A percentile compares a stretch with the other conserved stretches of the same genome.
Evolutionary conservation across 2,888 invertebrate genomes (phyloP).

Genomic region (Alsophila aescularia): DNA sequence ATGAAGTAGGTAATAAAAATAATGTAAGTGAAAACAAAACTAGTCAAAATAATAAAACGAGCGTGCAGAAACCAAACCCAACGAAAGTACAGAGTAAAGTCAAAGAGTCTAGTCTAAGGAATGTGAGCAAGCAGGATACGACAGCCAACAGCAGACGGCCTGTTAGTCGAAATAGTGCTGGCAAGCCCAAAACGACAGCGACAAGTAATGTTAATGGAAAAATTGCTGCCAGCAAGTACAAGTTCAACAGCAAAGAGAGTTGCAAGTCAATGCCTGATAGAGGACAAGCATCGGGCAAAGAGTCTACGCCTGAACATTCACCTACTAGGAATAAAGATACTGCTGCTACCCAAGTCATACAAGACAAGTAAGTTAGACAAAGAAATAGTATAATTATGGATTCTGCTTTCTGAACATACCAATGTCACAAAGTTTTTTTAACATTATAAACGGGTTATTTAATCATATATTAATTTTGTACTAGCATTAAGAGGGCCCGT

Average conservation of each 20-base stretch:
- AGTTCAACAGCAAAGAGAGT: conserved; percentile 62
- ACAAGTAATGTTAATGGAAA: conserved; percentile 51
- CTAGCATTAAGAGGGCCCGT: too few relatives aligned
- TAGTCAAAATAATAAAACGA: conserved; percentile 74
- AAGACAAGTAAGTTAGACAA: conserved; percentile 62
- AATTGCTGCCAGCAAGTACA: conserved; percentile 55
- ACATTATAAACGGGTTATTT: too few relatives aligned
- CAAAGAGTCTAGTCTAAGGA: conserved; percentile 80
- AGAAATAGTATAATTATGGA: too few relatives aligned
- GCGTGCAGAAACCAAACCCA: conserved; percentile 69
- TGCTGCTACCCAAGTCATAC: conserved; percentile 41
- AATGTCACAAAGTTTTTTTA: too few relatives aligned
- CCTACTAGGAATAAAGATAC: conserved; percentile 72
- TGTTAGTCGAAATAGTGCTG: conserved; percentile 63
- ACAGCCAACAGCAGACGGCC: conserved; percentile 59
- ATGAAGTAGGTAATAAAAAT: conserved; percentile 75
- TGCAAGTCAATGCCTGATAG: conserved; percentile 70
- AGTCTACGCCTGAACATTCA: conserved; percentile 86
- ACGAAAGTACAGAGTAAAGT: conserved; percentile 77
- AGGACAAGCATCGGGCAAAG: conserved; percentile 86
- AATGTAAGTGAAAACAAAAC: conserved; percentile 77
- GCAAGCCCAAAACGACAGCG: conserved; percentile 56
- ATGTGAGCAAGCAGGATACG: conserved; percentile 54
- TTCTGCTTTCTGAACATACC: too few relatives aligned
- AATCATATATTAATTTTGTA: too few relatives aligned